Percentiles rank a stretch among this genome's conserved stretches.
Conservation (phyloP, 2,888 invertebrate species). For the Heliconius ismenius region DNA sequence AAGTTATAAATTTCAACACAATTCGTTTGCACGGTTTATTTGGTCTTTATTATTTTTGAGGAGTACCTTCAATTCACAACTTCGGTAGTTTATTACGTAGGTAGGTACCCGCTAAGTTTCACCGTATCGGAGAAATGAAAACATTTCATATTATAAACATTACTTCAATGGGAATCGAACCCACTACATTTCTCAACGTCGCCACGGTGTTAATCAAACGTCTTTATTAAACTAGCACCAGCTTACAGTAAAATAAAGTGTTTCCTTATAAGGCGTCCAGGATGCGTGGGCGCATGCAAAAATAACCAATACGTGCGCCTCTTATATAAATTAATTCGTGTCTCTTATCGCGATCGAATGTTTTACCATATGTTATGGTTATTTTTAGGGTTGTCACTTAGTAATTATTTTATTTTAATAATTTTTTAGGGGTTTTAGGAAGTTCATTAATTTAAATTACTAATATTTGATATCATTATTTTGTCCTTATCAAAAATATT, state of each 20-base stretch:
- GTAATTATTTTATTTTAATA: too few species aligned
- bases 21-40: not conserved
- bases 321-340: not conserved
- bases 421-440: too few species aligned
- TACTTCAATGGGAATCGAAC: not conserved
- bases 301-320: not conserved
- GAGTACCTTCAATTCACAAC: not conserved
- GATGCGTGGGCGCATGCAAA: not conserved
- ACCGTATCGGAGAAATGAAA: not conserved
- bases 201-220: not conserved
- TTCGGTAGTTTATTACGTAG: too few species aligned
- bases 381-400: not conserved
- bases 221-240: not conserved
- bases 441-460: not conserved
- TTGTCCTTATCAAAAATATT: too few species aligned
- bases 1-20: not conserved
- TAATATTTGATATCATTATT: not conserved
- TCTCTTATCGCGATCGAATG: not conserved
- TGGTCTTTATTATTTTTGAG: not conserved
- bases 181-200: not conserved
- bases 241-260: not conserved
- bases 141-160: too few species aligned
- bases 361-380: conserved; percentile 9
- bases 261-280: not conserved
- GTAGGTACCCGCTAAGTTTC: too few species aligned